Evolutionary conservation across 2,113 vertebrate species (phyloP), one percentile per base, ranked within the genome.

Genomic region (Thermophis baileyi): DNA sequence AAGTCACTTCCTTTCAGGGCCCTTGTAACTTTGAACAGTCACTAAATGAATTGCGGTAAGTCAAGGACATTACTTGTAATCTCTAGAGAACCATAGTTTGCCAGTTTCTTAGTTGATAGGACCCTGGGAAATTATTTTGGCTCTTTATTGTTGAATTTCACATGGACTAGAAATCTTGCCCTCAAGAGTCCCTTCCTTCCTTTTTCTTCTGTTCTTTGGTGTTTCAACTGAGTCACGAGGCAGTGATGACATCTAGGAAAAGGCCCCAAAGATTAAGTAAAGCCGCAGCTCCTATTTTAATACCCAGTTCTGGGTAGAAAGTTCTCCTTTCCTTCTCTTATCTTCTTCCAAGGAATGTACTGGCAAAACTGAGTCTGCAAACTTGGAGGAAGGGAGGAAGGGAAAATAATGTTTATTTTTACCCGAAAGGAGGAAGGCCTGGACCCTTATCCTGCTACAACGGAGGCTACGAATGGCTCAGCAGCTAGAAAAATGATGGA

Each of bases 221-320:
- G n/a, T 74, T 74, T 74, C n/a, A 1, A 74, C 91, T 0, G 2
- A 94, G 94, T 96, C 95, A 96, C 95, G 94, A 55, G 95, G 95
- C 40, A 0, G 51, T 0, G 5, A 49, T 97, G 97, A 97, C 95
- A 94, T 0, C 81, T 2, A 1, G 46, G 50, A 2, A 24, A 89
- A 51, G n/a, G 40, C 22, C 50, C 44, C 0, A 0, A 88, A 2
- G 87, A 92, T 96, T 95, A 96, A 95, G 14, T 1, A 24, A 3
- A 4, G 90, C 96, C 95, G 94, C 94, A 0, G 0, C 10, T 0
- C 0, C 95, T 97, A 96, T 97, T 97, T 97, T 85, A 94, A 95
- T 54, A 94, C 55, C 30, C 47, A 0, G 0, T 0, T 92, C 91
- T 50, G 1, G 87, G 27, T 92, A 96, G 96, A 96, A 90, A n/a